These are phyloP conservation scores for Lethenteron reissneri DNA, from an alignment of 2,113 vertebrate genomes.

Conservation along the genomic window DNA sequence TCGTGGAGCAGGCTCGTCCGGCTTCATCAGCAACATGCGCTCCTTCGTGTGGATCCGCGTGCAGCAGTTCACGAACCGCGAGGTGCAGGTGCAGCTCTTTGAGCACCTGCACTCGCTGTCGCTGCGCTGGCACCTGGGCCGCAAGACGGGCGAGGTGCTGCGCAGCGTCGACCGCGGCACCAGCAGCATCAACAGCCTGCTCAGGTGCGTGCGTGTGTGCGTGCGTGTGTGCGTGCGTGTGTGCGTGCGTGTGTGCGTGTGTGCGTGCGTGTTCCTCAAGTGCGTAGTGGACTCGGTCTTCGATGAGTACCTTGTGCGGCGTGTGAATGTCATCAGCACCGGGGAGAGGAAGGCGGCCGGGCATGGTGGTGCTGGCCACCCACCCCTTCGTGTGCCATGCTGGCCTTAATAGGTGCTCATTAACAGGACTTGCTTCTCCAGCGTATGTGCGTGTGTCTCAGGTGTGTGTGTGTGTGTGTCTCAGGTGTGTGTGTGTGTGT, in stretches of 20 bases:
- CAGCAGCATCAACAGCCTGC: constrained; percentile 57
- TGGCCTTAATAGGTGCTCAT: too few species aligned
- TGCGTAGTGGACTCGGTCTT: neutral
- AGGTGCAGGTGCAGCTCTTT: constrained; percentile 59
- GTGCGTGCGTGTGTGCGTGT: neutral
- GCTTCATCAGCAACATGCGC: constrained; percentile 68
- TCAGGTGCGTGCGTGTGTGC: constrained; percentile 33
- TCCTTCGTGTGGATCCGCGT: constrained; percentile 82
- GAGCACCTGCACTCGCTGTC: constrained; percentile 57
- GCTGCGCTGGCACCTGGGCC: constrained; percentile 68
- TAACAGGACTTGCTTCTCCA: too few species aligned
- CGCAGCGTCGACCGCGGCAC: constrained; percentile 69
- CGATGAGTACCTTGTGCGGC: neutral
- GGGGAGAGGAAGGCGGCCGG: too few species aligned
- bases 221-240: too few species aligned
- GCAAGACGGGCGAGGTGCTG: constrained; percentile 68
- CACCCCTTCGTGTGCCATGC: too few species aligned
- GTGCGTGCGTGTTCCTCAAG: too few species aligned
- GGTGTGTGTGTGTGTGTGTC: too few species aligned
- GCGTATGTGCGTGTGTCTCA: too few species aligned
- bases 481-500: too few species aligned
- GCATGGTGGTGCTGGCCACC: too few species aligned
- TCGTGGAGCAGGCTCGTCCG: constrained; percentile 25
- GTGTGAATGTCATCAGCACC: neutral
- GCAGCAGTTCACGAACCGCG: constrained; percentile 69